phyloP scores from a whole-genome alignment of 2,113 vertebrate species.

The Ceyx margarethae region DNA sequence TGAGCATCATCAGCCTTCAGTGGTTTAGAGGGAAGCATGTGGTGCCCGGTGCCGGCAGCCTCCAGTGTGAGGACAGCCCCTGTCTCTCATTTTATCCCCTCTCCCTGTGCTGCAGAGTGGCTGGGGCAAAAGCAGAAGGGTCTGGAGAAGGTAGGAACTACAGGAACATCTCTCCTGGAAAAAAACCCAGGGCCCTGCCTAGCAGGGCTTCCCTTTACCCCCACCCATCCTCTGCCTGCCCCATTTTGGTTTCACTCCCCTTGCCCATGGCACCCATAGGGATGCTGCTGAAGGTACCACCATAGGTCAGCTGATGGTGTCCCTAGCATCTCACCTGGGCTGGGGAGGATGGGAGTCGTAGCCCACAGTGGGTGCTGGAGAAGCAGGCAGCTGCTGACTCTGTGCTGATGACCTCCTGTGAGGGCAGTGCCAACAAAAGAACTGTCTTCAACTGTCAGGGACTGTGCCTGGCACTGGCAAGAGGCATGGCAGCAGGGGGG shows the following conservation, averaged over 20 bases:
- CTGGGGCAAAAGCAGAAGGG: neutral
- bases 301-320: neutral
- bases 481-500: neutral
- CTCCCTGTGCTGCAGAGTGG: neutral
- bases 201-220: neutral
- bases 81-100: neutral
- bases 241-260: neutral
- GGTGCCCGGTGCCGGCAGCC: neutral
- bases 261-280: neutral
- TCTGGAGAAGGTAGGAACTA: neutral
- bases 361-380: neutral
- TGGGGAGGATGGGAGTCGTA: accelerated
- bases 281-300: neutral
- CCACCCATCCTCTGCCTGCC: neutral
- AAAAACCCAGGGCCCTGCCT: neutral
- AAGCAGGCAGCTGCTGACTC: neutral
- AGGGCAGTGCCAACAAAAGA: neutral
- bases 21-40: neutral
- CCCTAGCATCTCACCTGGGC: neutral
- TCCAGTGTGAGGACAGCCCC: neutral
- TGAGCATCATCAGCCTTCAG: neutral
- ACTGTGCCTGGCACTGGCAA: neutral
- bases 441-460: neutral
- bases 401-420: too few species aligned
- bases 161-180: neutral